Conservation (phyloP, 2,797 vertebrate species). For the Acipenser ruthenus region DNA sequence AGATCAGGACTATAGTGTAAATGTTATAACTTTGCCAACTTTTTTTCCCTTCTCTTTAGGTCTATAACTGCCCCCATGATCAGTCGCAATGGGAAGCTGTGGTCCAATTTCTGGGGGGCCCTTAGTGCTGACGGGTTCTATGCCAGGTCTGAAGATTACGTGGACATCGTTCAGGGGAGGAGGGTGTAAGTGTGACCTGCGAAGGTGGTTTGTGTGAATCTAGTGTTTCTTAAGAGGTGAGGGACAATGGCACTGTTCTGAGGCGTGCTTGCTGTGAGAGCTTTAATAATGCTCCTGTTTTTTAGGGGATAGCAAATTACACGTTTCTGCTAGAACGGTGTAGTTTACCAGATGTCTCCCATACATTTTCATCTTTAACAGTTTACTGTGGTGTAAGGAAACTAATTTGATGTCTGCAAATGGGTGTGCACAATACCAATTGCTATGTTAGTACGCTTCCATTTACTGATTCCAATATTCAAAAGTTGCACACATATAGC, state of each 20-base stretch:
- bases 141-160: slow-evolving; percentile 87
- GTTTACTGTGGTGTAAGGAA: too few relatives aligned
- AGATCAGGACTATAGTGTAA: not conserved
- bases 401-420: too few relatives aligned
- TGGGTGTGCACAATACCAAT: too few relatives aligned
- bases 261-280: not conserved
- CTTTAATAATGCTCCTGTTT: not conserved
- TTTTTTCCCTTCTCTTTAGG: slow-evolving; percentile 39
- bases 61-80: slow-evolving; percentile 77
- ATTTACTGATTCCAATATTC: too few relatives aligned
- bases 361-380: too few relatives aligned
- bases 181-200: slow-evolving; percentile 65
- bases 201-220: too few relatives aligned
- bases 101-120: slow-evolving; percentile 97
- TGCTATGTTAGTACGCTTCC: too few relatives aligned
- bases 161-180: slow-evolving; percentile 81
- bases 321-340: too few relatives aligned
- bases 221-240: too few relatives aligned
- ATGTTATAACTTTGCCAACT: not conserved
- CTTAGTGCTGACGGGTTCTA: slow-evolving; percentile 86
- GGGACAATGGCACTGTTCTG: not conserved
- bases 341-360: too few relatives aligned
- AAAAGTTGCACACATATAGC: too few relatives aligned
- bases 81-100: slow-evolving; percentile 71
- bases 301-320: too few relatives aligned